phyloP scores from a whole-genome alignment of 2,113 vertebrate species.

The Marmota monax region DNA sequence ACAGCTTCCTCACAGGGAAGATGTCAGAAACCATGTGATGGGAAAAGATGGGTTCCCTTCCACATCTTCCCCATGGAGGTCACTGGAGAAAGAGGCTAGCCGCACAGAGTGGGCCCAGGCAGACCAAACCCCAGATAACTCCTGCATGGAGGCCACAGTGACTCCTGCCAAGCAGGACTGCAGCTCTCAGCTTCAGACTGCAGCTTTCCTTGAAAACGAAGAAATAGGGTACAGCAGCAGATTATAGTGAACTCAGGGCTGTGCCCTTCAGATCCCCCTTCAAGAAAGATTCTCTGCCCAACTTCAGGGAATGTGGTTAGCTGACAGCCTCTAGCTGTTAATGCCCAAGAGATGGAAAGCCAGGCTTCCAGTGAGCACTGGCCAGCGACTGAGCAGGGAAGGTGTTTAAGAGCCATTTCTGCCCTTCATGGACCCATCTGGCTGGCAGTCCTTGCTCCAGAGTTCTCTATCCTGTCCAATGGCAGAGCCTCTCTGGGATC shows the following conservation, averaged over 20 bases:
- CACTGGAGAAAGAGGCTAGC: not conserved
- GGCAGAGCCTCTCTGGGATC: not conserved
- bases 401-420: not conserved
- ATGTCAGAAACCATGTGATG: not conserved
- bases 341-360: not conserved
- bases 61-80: not conserved
- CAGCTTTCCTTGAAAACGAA: not conserved
- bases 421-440: rapidly evolving
- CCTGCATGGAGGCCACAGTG: not conserved
- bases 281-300: not conserved
- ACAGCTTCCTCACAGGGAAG: not conserved
- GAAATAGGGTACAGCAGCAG: not conserved
- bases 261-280: not conserved
- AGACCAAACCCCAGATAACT: not conserved
- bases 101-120: not conserved
- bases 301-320: not conserved
- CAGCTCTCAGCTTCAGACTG: not conserved
- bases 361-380: not conserved
- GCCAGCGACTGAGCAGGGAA: not conserved
- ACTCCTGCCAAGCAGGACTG: not conserved
- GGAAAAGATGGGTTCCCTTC: not conserved
- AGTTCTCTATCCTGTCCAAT: not conserved
- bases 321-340: not conserved
- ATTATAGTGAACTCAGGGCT: not conserved
- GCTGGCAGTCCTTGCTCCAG: not conserved